These are phyloP conservation scores for Ambastaia sidthimunki DNA, from an alignment of 2,797 vertebrate genomes.

Conservation along the genomic window DNA sequence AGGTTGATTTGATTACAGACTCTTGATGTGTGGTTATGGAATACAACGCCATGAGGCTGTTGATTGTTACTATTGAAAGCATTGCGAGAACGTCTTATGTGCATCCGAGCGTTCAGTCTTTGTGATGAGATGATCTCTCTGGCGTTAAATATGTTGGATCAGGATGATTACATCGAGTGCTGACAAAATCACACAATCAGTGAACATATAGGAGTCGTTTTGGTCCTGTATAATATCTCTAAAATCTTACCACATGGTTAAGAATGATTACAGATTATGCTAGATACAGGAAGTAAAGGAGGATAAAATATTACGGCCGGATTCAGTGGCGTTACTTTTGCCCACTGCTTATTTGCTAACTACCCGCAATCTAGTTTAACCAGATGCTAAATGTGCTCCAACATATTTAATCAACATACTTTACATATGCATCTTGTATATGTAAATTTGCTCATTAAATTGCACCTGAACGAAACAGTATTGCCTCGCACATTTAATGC, in stretches of 20 bases:
- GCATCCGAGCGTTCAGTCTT: slow-evolving; percentile 15
- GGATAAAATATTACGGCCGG: neutral
- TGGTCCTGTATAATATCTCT: neutral
- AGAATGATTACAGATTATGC: neutral
- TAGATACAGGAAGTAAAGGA: neutral
- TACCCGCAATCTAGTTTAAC: neutral
- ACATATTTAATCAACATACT: neutral
- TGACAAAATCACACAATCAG: slow-evolving; percentile 18
- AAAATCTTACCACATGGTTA: neutral
- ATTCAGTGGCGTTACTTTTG: neutral
- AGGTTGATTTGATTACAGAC: slow-evolving; percentile 47
- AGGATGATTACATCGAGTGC: slow-evolving; percentile 39
- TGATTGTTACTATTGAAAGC: slow-evolving; percentile 31
- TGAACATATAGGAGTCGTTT: neutral
- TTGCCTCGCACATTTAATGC: neutral
- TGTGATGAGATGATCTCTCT: slow-evolving; percentile 36
- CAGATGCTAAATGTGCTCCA: neutral
- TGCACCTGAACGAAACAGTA: neutral
- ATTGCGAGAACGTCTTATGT: slow-evolving; percentile 8
- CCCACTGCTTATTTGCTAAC: neutral
- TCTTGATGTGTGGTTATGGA: slow-evolving; percentile 18
- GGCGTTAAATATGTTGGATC: slow-evolving; percentile 35
- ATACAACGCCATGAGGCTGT: neutral
- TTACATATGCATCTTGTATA: neutral
- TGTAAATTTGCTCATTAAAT: neutral